Percentiles rank a stretch among this genome's conserved stretches.
Conservation (phyloP, 2,888 invertebrate species). For the Portevinia maculata region DNA sequence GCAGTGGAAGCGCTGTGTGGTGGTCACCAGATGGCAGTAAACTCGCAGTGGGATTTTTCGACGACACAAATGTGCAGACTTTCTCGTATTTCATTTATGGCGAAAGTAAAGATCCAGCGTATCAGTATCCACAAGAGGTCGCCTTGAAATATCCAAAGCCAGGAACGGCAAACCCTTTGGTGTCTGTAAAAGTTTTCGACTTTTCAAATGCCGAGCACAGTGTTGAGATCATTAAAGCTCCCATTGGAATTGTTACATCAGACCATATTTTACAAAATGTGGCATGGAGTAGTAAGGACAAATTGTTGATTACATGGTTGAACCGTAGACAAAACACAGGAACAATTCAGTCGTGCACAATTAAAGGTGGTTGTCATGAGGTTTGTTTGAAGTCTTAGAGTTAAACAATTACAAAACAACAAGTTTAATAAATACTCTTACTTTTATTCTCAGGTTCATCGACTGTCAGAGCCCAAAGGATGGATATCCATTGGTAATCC, state of each 20-base stretch:
- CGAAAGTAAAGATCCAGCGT: slow-evolving; percentile 83
- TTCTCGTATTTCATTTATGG: slow-evolving; percentile 88
- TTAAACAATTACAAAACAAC: neutral
- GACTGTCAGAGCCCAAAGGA: slow-evolving; percentile 86
- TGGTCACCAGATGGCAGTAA: slow-evolving; percentile 88
- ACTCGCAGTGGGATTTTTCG: slow-evolving; percentile 89
- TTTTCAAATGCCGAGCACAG: slow-evolving; percentile 82
- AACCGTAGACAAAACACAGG: slow-evolving; percentile 91
- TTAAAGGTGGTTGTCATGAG: slow-evolving; percentile 77
- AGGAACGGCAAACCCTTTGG: slow-evolving; percentile 89
- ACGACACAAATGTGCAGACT: slow-evolving; percentile 87
- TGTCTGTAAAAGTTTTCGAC: slow-evolving; percentile 87
- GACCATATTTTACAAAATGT: slow-evolving; percentile 89
- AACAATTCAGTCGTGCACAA: slow-evolving; percentile 78
- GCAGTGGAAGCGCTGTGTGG: slow-evolving; percentile 89
- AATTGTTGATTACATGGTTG: slow-evolving; percentile 90
- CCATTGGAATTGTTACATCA: slow-evolving; percentile 84
- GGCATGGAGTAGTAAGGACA: slow-evolving; percentile 88
- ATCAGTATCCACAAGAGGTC: slow-evolving; percentile 88
- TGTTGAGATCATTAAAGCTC: slow-evolving; percentile 83
- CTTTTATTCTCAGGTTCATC: slow-evolving; percentile 83
- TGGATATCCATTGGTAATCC: slow-evolving; percentile 88
- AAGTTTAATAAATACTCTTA: neutral
- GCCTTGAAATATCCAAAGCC: slow-evolving; percentile 91
- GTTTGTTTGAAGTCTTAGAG: slow-evolving; percentile 46